Conservation (phyloP, 2,888 invertebrate species). For the Coelopa pilipes region DNA sequence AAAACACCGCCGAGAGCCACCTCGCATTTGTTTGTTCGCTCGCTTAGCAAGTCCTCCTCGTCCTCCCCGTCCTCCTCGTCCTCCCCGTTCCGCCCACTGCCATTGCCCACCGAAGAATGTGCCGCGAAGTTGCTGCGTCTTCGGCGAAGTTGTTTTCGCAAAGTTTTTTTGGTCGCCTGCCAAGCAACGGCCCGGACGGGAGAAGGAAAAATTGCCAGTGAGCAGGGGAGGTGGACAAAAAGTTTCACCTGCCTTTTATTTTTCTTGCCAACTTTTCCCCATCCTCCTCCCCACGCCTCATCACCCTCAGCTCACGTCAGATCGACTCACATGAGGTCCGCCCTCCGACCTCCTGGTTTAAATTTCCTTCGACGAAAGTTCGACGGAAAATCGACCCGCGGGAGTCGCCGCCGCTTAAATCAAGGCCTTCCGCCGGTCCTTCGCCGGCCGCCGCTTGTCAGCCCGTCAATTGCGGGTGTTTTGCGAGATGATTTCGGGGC, state of each 20-base stretch:
- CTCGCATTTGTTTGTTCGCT: constrained; percentile 5
- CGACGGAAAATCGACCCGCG: constrained; percentile 30
- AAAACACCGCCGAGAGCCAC: not conserved
- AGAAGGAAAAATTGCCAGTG: too few species aligned
- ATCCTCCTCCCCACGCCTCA: too few species aligned
- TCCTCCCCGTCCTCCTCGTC: too few species aligned
- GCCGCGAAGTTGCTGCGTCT: constrained; percentile 7
- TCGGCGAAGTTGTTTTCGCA: constrained; percentile 28
- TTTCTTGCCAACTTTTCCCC: constrained; percentile 15
- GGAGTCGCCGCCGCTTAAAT: constrained; percentile 28
- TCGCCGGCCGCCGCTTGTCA: too few species aligned
- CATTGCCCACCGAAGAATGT: not conserved
- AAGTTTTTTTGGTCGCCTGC: constrained; percentile 47
- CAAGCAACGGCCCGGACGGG: constrained; percentile 37
- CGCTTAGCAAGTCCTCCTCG: not conserved
- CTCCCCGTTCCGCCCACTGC: not conserved
- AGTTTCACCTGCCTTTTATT: constrained; percentile 28
- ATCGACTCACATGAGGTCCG: not conserved
- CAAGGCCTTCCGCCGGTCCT: constrained; percentile 8
- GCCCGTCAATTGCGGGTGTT: too few species aligned
- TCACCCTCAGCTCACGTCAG: constrained; percentile 17
- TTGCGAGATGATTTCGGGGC: too few species aligned
- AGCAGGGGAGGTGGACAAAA: constrained; percentile 8
- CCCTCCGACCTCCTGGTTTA: not conserved
- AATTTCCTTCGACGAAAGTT: constrained; percentile 21